Conservation (phyloP, 2,113 vertebrate species). For the Cichladusa arquata region DNA sequence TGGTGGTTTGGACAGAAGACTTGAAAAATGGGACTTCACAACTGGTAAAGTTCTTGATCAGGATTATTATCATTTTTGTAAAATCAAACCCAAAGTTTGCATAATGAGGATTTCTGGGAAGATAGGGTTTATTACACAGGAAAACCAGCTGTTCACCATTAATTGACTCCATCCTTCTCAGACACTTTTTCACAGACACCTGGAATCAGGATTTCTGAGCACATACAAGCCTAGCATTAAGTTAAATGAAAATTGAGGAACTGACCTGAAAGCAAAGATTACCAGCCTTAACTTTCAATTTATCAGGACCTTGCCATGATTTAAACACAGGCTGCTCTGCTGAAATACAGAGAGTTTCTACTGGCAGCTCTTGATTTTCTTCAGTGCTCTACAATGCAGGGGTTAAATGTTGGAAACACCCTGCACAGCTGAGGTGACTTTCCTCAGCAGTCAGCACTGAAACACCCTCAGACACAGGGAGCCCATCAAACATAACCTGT, state of each 20-base stretch:
- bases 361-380: neutral
- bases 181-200: neutral
- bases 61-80: neutral
- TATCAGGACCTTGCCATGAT: neutral
- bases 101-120: neutral
- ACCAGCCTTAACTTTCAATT: constrained; percentile 45
- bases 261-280: constrained; percentile 35
- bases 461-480: neutral
- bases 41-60: neutral
- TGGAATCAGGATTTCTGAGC: constrained; percentile 15
- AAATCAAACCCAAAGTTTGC: neutral
- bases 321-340: neutral
- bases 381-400: neutral
- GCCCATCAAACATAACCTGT: neutral
- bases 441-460: neutral
- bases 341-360: neutral
- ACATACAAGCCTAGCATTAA: neutral
- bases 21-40: neutral
- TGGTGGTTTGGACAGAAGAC: neutral
- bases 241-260: constrained; percentile 40
- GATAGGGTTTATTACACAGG: neutral
- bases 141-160: neutral
- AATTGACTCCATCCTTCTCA: constrained; percentile 1
- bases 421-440: no score
- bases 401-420: neutral